Evolutionary conservation across 37 sponge, comb jelly and placozoan genomes (phyloP).

Genomic region (Bolinopsis microptera): DNA sequence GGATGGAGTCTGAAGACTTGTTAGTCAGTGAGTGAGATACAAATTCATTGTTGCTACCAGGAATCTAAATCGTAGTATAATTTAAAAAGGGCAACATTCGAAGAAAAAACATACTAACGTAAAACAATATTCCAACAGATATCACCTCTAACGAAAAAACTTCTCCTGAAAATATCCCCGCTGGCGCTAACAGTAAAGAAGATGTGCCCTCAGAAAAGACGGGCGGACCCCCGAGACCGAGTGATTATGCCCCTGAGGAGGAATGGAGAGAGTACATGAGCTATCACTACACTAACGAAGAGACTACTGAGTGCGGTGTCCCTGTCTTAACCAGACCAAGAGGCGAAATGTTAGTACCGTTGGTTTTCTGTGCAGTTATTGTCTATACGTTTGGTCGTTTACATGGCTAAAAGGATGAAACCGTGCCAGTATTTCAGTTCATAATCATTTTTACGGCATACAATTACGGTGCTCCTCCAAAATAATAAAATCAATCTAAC

Average conservation of each 20-base stretch:
- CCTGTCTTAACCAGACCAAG: constrained; percentile 45
- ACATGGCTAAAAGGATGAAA: too few relatives aligned
- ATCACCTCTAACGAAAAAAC: neutral
- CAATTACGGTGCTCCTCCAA: too few relatives aligned
- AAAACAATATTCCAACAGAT: too few relatives aligned
- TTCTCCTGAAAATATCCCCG: neutral
- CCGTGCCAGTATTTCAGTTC: too few relatives aligned
- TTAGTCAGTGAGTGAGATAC: neutral
- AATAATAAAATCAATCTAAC: too few relatives aligned
- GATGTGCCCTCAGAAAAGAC: neutral
- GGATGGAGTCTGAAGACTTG: neutral
- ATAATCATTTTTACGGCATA: too few relatives aligned
- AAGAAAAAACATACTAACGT: too few relatives aligned
- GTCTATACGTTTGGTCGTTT: neutral
- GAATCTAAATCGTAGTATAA: too few relatives aligned
- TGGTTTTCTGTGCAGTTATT: too few relatives aligned
- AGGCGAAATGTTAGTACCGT: neutral
- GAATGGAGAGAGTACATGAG: constrained; percentile 63
- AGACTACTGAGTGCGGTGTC: constrained; percentile 34
- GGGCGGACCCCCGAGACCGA: constrained; percentile 25
- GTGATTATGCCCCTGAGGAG: constrained; percentile 49
- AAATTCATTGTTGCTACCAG: neutral
- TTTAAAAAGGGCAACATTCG: too few relatives aligned
- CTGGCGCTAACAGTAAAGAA: too few relatives aligned
- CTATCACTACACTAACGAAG: constrained; percentile 24